Conservation (phyloP, 2,113 vertebrate species). For the Tilapia sparmanii region DNA sequence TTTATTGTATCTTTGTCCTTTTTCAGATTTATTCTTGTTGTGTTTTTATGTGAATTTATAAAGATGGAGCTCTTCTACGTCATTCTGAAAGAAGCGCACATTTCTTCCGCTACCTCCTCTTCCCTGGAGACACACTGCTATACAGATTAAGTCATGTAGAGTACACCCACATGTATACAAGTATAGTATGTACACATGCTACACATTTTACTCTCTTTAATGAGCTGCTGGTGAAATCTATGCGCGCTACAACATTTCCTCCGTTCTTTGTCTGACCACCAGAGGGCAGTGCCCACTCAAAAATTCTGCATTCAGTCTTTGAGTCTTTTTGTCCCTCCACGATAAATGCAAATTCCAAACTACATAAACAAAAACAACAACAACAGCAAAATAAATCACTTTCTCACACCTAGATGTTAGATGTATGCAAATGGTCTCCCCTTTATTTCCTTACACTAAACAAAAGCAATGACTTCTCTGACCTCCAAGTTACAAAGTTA, state of each 20-base stretch:
- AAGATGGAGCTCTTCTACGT: conserved; percentile 36
- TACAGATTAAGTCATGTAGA: not conserved
- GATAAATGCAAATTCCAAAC: conserved; percentile 42
- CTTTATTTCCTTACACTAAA: not conserved
- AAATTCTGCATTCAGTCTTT: not conserved
- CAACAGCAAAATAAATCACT: conserved; percentile 34
- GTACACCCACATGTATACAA: not conserved
- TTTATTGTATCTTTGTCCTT: not conserved
- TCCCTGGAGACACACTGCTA: conserved; percentile 22
- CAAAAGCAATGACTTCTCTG: not conserved
- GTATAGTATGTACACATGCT: not conserved
- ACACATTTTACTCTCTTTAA: not conserved
- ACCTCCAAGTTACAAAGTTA: conserved; percentile 7
- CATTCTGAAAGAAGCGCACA: conserved; percentile 2
- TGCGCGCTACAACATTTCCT: fast-evolving
- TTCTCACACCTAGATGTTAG: conserved; percentile 1
- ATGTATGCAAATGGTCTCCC: conserved; percentile 11
- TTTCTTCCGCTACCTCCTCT: not conserved
- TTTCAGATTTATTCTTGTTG: not conserved
- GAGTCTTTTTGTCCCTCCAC: not conserved
- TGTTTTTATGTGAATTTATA: conserved; percentile 44
- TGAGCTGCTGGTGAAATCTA: not conserved
- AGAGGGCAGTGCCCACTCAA: conserved; percentile 66
- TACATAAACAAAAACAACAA: conserved; percentile 26
- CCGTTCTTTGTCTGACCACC: conserved; percentile 21